phyloP scores from a whole-genome alignment of 2,888 invertebrate species.

The Steinernema scapterisci region DNA sequence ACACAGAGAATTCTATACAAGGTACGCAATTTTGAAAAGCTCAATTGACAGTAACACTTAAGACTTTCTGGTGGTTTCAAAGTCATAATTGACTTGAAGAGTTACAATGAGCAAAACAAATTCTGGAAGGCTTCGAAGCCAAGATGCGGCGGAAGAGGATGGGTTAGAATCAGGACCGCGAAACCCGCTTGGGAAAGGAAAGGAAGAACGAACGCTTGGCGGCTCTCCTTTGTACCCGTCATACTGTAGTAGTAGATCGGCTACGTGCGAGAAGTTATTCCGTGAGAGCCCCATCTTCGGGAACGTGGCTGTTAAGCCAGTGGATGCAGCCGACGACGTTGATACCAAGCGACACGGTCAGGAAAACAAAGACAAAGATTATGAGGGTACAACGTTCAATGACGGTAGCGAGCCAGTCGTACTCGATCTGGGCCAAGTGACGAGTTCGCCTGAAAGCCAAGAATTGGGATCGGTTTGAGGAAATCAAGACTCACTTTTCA shows the following conservation, averaged over 20 bases:
- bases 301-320: slow-evolving; percentile 36
- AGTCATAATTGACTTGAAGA: background rate
- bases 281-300: background rate
- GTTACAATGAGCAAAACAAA: background rate
- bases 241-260: background rate
- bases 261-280: background rate
- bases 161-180: no score
- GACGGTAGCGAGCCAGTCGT: slow-evolving; percentile 43
- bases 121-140: no score
- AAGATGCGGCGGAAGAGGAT: no score
- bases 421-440: slow-evolving; percentile 38
- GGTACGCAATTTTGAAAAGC: no score
- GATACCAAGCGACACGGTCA: slow-evolving; percentile 38
- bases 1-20: no score
- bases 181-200: background rate
- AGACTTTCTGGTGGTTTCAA: no score
- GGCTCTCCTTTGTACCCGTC: slow-evolving; percentile 15
- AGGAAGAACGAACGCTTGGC: background rate
- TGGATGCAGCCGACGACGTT: slow-evolving; percentile 38
- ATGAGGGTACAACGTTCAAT: slow-evolving; percentile 42
- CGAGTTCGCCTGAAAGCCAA: background rate
- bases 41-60: no score
- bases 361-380: slow-evolving; percentile 38
- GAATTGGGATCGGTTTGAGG: background rate
- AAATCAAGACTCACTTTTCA: slow-evolving; percentile 11